phyloP scores from a whole-genome alignment of 2,797 vertebrate genomes.

The Gymnodraco acuticeps region DNA sequence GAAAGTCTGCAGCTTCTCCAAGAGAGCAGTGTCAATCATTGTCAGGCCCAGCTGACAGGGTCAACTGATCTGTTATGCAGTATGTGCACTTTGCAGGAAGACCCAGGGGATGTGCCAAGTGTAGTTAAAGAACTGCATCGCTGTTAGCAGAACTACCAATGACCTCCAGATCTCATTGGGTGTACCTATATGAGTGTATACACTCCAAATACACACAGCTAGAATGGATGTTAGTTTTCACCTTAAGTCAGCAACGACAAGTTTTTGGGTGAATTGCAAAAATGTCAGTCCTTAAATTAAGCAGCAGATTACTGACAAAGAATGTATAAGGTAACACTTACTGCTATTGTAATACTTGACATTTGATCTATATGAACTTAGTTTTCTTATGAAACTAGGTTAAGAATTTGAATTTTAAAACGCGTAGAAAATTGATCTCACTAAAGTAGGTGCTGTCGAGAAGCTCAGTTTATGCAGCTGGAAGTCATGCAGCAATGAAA shows the following conservation, averaged over 20 bases:
- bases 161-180: conserved; percentile 62
- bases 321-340: neutral
- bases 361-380: neutral
- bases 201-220: conserved; percentile 25
- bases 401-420: conserved; percentile 33
- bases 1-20: conserved; percentile 69
- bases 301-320: conserved; percentile 18
- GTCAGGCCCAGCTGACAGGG: conserved; percentile 68
- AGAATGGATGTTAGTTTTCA: conserved; percentile 32
- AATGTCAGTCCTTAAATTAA: conserved; percentile 18
- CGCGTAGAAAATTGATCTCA: conserved; percentile 26
- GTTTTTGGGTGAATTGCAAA: conserved; percentile 6
- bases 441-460: conserved; percentile 19
- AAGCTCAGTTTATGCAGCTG: conserved; percentile 9
- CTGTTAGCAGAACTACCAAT: conserved; percentile 51
- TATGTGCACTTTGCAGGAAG: conserved; percentile 70
- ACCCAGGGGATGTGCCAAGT: conserved; percentile 61
- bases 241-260: conserved; percentile 41
- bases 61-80: conserved; percentile 75
- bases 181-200: conserved; percentile 33
- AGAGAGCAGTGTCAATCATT: conserved; percentile 71
- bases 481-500: conserved; percentile 10
- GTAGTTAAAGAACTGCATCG: conserved; percentile 48
- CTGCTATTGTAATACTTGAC: conserved; percentile 3
- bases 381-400: conserved; percentile 2